phyloP scores from a whole-genome alignment of 2,888 invertebrate genomes.

The Phalera bucephala region DNA sequence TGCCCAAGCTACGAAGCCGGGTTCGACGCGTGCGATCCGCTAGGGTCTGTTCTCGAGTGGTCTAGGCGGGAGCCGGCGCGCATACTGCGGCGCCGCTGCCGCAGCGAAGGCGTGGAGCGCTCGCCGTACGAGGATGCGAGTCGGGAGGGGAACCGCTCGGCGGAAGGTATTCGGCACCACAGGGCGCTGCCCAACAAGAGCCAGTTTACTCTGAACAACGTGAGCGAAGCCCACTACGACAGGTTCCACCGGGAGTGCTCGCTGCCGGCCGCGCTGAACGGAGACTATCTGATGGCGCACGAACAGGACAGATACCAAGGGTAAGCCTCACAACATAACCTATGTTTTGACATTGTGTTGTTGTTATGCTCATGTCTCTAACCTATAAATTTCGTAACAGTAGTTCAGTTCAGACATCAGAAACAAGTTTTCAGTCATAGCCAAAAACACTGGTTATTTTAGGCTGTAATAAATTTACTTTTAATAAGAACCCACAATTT shows the following conservation, averaged over 20 bases:
- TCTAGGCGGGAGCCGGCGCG: conserved; percentile 65
- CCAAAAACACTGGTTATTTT: too few relatives aligned
- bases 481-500: too few relatives aligned
- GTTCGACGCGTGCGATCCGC: conserved; percentile 73
- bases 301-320: conserved; percentile 57
- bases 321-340: conserved; percentile 57
- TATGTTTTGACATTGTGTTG: conserved; percentile 6
- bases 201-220: conserved; percentile 68
- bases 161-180: conserved; percentile 52
- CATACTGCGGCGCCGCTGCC: conserved; percentile 74
- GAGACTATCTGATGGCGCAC: conserved; percentile 72
- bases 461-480: too few relatives aligned
- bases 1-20: conserved; percentile 75
- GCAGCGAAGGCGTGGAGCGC: conserved; percentile 76
- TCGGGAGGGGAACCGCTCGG: conserved; percentile 55
- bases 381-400: conserved; percentile 3
- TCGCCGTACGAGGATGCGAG: conserved; percentile 76
- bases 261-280: conserved; percentile 67
- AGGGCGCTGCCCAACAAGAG: conserved; percentile 62
- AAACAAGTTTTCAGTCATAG: too few relatives aligned
- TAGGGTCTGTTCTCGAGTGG: conserved; percentile 70
- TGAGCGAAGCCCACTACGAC: conserved; percentile 45
- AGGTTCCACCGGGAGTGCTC: conserved; percentile 67
- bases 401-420: too few relatives aligned
- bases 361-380: conserved; percentile 1